Evolutionary conservation across 2,888 invertebrate genomes (phyloP).

Genomic region (Notodromas monacha): DNA sequence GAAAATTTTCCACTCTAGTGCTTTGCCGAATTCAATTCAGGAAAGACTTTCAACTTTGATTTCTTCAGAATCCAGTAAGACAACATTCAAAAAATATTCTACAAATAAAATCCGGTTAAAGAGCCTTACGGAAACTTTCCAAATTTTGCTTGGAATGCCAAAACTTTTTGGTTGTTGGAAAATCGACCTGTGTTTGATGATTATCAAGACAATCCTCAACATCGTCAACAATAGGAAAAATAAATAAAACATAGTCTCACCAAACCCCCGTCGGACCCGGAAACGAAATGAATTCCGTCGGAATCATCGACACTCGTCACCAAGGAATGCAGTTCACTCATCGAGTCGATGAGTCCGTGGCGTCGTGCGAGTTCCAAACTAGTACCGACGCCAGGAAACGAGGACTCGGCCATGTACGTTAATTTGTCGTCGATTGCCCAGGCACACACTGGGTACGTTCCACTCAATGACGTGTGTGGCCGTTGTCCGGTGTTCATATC

Average conservation of each 20-base stretch:
- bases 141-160: too few relatives aligned
- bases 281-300: constrained; percentile 51
- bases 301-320: constrained; percentile 31
- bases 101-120: too few relatives aligned
- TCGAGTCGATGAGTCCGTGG: constrained; percentile 24
- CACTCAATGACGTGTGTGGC: constrained; percentile 46
- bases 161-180: too few relatives aligned
- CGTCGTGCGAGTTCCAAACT: constrained; percentile 40
- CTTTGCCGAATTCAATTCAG: too few relatives aligned
- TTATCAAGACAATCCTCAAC: too few relatives aligned
- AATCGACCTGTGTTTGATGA: too few relatives aligned
- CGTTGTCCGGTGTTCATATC: constrained; percentile 40
- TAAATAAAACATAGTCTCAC: constrained; percentile 18
- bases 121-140: too few relatives aligned
- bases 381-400: constrained; percentile 57
- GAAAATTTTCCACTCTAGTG: too few relatives aligned
- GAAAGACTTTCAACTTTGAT: too few relatives aligned
- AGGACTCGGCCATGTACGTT: constrained; percentile 50
- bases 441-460: constrained; percentile 60
- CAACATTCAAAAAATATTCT: too few relatives aligned
- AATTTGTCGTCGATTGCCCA: constrained; percentile 32
- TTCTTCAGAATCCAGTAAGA: too few relatives aligned
- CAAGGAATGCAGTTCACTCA: constrained; percentile 28
- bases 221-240: neutral
- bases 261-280: constrained; percentile 59